Conservation (phyloP, 2,797 vertebrate species). For the Micrastur ruficollis region DNA sequence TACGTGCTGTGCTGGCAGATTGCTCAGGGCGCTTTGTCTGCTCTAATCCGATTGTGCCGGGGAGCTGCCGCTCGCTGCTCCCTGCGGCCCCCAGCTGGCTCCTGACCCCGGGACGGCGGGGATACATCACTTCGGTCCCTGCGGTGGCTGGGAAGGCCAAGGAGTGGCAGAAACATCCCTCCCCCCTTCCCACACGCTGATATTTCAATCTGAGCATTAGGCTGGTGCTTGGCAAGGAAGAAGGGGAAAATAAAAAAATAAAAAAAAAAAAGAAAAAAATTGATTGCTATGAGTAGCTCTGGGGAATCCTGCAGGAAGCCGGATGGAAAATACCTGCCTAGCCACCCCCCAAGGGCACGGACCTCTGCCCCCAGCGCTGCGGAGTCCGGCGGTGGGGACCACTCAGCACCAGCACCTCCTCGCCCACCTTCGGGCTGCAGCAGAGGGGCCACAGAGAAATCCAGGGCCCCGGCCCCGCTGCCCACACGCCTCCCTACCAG, state of each 20-base stretch:
- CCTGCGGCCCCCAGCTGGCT: not conserved
- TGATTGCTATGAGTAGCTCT: not conserved
- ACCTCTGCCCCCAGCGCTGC: not conserved
- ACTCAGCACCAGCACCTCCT: not conserved
- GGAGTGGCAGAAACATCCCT: not conserved
- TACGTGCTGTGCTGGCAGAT: constrained; percentile 36
- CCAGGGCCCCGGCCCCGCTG: accelerated
- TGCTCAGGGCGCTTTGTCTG: constrained; percentile 51
- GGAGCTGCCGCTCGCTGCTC: not conserved
- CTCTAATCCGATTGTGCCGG: constrained; percentile 49
- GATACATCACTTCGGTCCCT: not conserved
- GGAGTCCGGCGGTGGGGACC: accelerated
- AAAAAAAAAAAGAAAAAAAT: not conserved
- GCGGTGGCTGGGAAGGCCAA: not conserved
- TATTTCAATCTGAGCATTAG: constrained; percentile 47
- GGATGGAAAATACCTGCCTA: not conserved
- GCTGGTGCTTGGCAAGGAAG: not conserved
- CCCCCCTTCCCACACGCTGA: not conserved
- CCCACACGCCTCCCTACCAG: constrained; percentile 66
- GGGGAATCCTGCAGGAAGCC: not conserved
- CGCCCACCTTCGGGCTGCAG: accelerated
- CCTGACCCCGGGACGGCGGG: not conserved
- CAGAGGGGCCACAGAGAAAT: accelerated
- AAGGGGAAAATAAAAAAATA: accelerated
- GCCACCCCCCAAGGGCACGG: accelerated